Percentiles rank a stretch among this genome's conserved stretches.
These are phyloP conservation scores for Nephila pilipes DNA, from an alignment of 1,140 invertebrate species.

Conservation along the genomic window DNA sequence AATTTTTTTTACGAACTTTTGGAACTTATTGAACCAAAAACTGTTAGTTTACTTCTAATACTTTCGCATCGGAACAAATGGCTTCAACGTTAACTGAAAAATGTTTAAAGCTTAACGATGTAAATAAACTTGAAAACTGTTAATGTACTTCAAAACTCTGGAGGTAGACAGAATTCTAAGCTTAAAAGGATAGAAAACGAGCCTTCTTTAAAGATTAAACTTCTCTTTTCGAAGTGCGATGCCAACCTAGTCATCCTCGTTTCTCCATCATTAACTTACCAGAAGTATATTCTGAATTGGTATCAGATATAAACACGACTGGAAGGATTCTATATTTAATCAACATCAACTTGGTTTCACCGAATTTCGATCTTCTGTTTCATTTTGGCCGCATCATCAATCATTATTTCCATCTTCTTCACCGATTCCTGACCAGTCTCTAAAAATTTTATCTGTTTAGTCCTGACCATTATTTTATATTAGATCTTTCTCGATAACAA, in stretches of 20 bases:
- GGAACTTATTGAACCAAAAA: not conserved
- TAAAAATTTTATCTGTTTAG: too few relatives aligned
- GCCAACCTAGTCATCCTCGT: not conserved
- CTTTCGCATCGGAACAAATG: constrained; percentile 22
- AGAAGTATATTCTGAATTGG: not conserved
- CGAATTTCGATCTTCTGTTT: not conserved
- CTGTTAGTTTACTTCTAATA: not conserved
- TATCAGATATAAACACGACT: not conserved
- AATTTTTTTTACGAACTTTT: not conserved
- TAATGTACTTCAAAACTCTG: constrained; percentile 25
- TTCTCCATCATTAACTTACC: constrained; percentile 8
- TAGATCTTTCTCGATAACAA: too few relatives aligned
- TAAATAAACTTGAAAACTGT: constrained; percentile 9
- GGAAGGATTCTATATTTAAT: constrained; percentile 38
- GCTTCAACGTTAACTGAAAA: constrained; percentile 16
- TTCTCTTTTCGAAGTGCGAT: not conserved
- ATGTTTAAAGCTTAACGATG: constrained; percentile 6
- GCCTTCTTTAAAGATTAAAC: constrained; percentile 30
- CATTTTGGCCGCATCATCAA: not conserved
- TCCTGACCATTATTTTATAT: too few relatives aligned
- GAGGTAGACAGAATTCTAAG: not conserved
- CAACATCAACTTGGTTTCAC: not conserved
- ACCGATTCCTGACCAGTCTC: not conserved
- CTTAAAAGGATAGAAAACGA: not conserved
- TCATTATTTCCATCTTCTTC: constrained; percentile 16